phyloP scores from a whole-genome alignment of 1,140 invertebrate genomes.

The Anastrepha obliqua region DNA sequence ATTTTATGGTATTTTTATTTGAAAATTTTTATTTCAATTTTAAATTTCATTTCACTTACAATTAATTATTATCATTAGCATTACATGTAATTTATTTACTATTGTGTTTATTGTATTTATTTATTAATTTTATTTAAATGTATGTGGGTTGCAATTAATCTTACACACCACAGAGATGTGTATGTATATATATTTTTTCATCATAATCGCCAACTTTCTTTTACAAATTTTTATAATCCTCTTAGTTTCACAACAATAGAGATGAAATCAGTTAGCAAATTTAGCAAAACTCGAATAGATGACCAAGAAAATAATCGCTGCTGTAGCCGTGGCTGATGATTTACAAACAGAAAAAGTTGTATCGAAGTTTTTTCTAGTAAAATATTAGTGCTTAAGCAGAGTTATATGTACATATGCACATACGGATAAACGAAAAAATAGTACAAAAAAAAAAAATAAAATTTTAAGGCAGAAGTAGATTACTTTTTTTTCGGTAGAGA shows the following conservation, averaged over 20 bases:
- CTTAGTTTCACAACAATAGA: background rate
- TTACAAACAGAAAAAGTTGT: too few species aligned
- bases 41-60: constrained; percentile 41
- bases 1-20: constrained; percentile 38
- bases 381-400: too few species aligned
- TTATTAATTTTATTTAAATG: background rate
- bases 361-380: too few species aligned
- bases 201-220: constrained; percentile 31
- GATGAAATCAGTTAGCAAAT: background rate
- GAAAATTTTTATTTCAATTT: constrained; percentile 41
- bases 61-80: constrained; percentile 47
- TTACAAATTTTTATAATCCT: background rate
- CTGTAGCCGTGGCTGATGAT: too few species aligned
- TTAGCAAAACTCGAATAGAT: too few species aligned
- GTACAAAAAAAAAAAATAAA: too few species aligned
- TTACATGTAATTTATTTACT: constrained; percentile 37
- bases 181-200: constrained; percentile 7
- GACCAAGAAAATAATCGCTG: too few species aligned
- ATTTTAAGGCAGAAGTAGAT: too few species aligned
- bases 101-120: constrained; percentile 19
- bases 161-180: background rate
- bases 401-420: too few species aligned
- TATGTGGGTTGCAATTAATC: background rate
- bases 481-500: too few species aligned
- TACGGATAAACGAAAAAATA: too few species aligned